These are phyloP conservation scores for Atta colombica DNA, from an alignment of 1,140 invertebrate species.

Conservation along the genomic window DNA sequence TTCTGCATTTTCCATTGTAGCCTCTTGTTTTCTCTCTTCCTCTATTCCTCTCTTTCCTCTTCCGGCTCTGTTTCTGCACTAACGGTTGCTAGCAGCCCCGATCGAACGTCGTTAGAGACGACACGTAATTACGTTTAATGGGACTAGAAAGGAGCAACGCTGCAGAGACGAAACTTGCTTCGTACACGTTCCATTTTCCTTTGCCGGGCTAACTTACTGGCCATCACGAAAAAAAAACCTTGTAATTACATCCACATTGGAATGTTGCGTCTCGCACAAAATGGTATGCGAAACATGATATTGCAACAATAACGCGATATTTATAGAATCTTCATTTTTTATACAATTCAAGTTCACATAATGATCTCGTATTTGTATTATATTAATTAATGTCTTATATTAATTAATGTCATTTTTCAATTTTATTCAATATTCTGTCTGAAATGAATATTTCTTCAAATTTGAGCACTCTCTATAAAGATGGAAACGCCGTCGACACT, in stretches of 20 bases:
- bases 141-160: slow-evolving; percentile 67
- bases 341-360: background rate
- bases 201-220: slow-evolving; percentile 56
- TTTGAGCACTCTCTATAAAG: slow-evolving; percentile 80
- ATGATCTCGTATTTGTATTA: background rate
- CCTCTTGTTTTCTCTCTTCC: background rate
- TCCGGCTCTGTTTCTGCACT: slow-evolving; percentile 9
- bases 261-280: slow-evolving; percentile 27
- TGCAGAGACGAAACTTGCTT: slow-evolving; percentile 63
- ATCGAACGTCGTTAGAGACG: slow-evolving; percentile 69
- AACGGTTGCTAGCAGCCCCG: slow-evolving; percentile 34
- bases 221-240: slow-evolving; percentile 29
- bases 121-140: slow-evolving; percentile 75
- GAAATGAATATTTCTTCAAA: slow-evolving; percentile 50
- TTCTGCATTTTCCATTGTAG: background rate
- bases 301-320: background rate
- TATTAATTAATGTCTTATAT: slow-evolving; percentile 2
- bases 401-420: slow-evolving; percentile 10
- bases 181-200: slow-evolving; percentile 70
- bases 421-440: background rate
- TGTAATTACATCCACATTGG: slow-evolving; percentile 35
- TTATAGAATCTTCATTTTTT: background rate
- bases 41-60: background rate
- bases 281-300: slow-evolving; percentile 23
- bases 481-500: slow-evolving; percentile 79